Base-by-base conservation (phyloP, 2,888 invertebrate species). In the Hirtodrosophila cameraria region DNA sequence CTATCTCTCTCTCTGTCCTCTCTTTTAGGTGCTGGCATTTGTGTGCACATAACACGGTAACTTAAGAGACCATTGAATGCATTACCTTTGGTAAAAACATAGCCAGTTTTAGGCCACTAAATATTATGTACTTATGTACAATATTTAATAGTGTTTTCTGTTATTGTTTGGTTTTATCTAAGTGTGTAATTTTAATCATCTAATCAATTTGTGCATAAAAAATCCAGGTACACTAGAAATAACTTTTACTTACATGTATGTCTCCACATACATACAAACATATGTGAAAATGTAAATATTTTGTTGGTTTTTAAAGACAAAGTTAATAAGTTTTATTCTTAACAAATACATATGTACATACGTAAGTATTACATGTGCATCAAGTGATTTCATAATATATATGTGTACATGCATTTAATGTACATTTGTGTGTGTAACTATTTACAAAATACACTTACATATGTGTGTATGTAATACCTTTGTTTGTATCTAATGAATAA, bases 41-140 rank as follows among this genome's bases (percentile, higher is more conserved):
- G 49, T 65, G 49, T 64, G 36, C 35, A 28, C 35, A 54, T 11
- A 36, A 36, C 12, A 54, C 43, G 53, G 35, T 36, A 52, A 27
- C 52, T 38, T 43, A 43, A 43, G 50, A 58, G 42, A 25, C 50
- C 52, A 45, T 36, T 45, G 58, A 45, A 52, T 59, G 66, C 69
- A 69, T 55, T 69, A 35, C 42, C 36, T 55, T 66, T 59, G 46
- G 66, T 66, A 48, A 69, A 66, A 54, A 59, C 52, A 68, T 30
- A 61, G 43, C 30, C 42, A 64, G 68, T 64, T 52, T 50, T 52
- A 28, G 11, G 48, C 25, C 35, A 23, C 23, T 23, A 23, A 3
- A 6, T 23, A 23, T 3, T 23, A 23, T 5, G 6, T 39, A 52
- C 52, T 42, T 46, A 41, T 63, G n/a, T n/a, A n/a, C n/a, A n/a